Percentiles rank a stretch among this genome's conserved stretches.
Evolutionary conservation across 2,888 invertebrate genomes (phyloP).

Genomic region (Rotaria sp.): DNA sequence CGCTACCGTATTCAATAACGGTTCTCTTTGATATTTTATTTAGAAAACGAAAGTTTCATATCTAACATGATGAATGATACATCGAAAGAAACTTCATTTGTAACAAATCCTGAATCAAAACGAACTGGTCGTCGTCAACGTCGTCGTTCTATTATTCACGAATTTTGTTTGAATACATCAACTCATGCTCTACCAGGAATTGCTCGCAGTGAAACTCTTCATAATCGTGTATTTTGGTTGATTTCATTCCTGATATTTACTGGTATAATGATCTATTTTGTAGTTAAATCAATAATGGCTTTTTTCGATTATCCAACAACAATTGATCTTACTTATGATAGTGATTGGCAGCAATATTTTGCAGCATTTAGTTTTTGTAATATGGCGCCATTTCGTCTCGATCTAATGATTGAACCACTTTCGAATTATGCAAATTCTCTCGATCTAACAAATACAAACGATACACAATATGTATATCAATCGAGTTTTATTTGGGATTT

Average conservation of each 20-base stretch:
- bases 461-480: too few species aligned
- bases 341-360: constrained; percentile 21
- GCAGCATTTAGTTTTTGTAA: constrained; percentile 30
- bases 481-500: too few species aligned
- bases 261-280: neutral
- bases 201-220: neutral
- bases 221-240: constrained; percentile 11
- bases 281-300: neutral
- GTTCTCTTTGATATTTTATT: too few species aligned
- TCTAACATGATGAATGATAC: too few species aligned
- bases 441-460: neutral
- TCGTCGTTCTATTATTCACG: neutral
- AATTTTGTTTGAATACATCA: constrained; percentile 13
- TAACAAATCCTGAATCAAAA: too few species aligned
- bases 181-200: constrained; percentile 28
- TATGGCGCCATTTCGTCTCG: neutral
- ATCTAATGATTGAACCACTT: neutral
- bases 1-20: too few species aligned
- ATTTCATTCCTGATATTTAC: neutral
- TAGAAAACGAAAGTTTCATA: too few species aligned
- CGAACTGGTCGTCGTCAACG: too few species aligned
- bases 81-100: too few species aligned
- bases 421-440: neutral
- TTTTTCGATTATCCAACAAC: neutral
- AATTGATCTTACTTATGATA: neutral